Percentiles rank a stretch among this genome's conserved stretches.
Conservation (phyloP, 2,113 vertebrate genomes). For the Trematomus loennbergii region DNA sequence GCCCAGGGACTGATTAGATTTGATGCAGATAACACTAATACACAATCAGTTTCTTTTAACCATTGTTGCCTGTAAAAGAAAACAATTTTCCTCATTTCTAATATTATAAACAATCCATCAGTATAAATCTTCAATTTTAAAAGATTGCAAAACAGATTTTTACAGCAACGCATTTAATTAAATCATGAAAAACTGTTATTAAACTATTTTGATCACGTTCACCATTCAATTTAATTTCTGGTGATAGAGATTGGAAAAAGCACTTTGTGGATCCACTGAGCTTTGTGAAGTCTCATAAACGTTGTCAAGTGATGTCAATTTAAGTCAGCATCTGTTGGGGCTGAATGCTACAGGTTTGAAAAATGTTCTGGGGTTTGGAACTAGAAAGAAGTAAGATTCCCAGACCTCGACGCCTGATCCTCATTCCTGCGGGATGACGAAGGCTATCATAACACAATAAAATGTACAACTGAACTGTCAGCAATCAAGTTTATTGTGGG, state of each 20-base stretch:
- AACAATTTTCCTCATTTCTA: neutral
- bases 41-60: neutral
- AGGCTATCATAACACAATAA: neutral
- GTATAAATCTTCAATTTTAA: neutral
- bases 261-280: neutral
- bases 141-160: neutral
- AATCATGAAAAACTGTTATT: neutral
- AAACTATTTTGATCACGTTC: neutral
- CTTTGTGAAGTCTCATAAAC: neutral
- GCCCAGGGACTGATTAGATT: conserved; percentile 27
- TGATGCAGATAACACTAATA: neutral
- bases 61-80: neutral
- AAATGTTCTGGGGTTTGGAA: no score
- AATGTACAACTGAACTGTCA: neutral
- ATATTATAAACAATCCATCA: neutral
- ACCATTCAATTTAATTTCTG: neutral
- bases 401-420: neutral
- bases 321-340: neutral
- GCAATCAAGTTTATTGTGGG: conserved; percentile 13
- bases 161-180: neutral
- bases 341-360: neutral
- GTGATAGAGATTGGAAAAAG: neutral
- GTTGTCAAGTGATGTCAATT: neutral
- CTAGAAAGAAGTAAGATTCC: neutral
- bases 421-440: neutral